Evolutionary conservation across 2,797 vertebrate genomes (phyloP).

Genomic region (Malurus leucopterus): DNA sequence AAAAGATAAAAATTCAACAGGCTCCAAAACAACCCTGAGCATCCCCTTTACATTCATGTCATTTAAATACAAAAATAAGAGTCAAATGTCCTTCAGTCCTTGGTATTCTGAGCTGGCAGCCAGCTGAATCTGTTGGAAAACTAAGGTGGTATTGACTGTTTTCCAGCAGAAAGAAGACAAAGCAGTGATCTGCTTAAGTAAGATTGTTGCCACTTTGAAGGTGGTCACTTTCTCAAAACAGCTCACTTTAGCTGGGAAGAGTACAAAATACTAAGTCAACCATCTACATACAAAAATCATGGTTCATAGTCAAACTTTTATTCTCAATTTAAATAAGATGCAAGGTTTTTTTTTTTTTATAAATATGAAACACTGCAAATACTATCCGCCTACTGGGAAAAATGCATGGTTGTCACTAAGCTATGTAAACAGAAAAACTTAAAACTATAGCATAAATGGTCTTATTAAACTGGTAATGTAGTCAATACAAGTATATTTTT

Average conservation of each 20-base stretch:
- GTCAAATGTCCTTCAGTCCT: conserved; percentile 73
- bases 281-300: conserved; percentile 68
- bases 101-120: conserved; percentile 63
- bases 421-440: conserved; percentile 58
- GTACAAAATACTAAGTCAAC: conserved; percentile 67
- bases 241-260: conserved; percentile 61
- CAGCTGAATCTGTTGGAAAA: conserved; percentile 63
- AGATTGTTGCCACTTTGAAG: conserved; percentile 54
- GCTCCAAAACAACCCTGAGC: conserved; percentile 89
- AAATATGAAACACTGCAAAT: conserved; percentile 69
- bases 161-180: conserved; percentile 51
- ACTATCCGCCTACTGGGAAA: conserved; percentile 45
- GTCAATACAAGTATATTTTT: conserved; percentile 43
- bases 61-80: conserved; percentile 84
- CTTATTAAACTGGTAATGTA: conserved; percentile 51
- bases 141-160: conserved; percentile 49
- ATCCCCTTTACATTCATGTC: conserved; percentile 91
- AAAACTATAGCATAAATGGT: conserved; percentile 62
- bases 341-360: conserved; percentile 34
- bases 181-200: conserved; percentile 53
- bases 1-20: conserved; percentile 81
- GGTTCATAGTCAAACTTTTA: conserved; percentile 65
- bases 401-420: conserved; percentile 51
- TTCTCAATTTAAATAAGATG: conserved; percentile 72
- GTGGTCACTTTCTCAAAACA: conserved; percentile 54